Evolutionary conservation across 2,113 vertebrate species (phyloP).

Genomic region (Junco hyemalis): DNA sequence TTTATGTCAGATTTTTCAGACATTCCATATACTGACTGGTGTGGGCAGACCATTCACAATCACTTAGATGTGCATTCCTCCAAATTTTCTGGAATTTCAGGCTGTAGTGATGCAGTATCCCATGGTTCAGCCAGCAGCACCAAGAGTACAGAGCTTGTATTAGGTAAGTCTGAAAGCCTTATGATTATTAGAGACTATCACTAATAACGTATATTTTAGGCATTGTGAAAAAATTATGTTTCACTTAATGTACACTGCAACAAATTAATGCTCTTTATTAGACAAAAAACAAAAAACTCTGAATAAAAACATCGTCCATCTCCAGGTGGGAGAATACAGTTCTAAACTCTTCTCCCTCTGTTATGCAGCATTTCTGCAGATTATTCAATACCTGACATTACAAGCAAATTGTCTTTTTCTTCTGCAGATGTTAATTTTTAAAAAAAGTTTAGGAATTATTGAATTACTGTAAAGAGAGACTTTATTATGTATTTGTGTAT

Average conservation of each 20-base stretch:
- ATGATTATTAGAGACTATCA: not conserved
- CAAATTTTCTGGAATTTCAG: conserved; percentile 94
- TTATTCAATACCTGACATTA: not conserved
- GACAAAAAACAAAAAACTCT: not conserved
- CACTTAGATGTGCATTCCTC: conserved; percentile 91
- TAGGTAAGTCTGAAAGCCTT: conserved; percentile 77
- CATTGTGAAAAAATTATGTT: not conserved
- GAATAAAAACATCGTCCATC: not conserved
- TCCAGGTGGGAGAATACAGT: not conserved
- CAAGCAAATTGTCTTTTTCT: not conserved
- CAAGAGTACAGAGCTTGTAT: conserved; percentile 87
- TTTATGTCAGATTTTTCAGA: conserved; percentile 86
- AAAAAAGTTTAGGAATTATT: not conserved
- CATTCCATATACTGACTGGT: conserved; percentile 92
- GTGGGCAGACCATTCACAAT: conserved; percentile 86
- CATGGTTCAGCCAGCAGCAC: conserved; percentile 91
- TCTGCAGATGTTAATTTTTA: not conserved
- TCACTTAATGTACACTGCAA: not conserved
- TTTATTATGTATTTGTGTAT: not conserved
- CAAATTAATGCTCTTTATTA: not conserved
- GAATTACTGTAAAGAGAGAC: not conserved
- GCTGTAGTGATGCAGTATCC: conserved; percentile 92
- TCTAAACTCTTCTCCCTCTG: not conserved
- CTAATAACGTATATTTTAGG: not conserved
- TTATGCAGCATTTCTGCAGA: not conserved